phyloP scores from a whole-genome alignment of 2,113 vertebrate genomes.

The Cynocephalus volans region DNA sequence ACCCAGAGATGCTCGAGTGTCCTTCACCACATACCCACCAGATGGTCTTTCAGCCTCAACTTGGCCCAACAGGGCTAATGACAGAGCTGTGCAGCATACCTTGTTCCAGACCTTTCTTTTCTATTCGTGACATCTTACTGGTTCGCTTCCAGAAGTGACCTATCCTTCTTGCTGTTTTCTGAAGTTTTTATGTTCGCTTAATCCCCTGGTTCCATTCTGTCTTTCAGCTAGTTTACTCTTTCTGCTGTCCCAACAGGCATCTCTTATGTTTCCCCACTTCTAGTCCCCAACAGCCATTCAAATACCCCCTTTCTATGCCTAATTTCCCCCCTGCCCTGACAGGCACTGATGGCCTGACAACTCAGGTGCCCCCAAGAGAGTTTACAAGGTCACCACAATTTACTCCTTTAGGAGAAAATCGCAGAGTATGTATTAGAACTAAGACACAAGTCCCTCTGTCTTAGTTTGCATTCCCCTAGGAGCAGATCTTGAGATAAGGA shows the following conservation, averaged over 20 bases:
- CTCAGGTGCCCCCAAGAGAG: not conserved
- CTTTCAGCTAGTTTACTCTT: not conserved
- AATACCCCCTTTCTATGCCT: not conserved
- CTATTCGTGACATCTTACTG: not conserved
- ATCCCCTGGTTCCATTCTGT: not conserved
- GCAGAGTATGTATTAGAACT: slow-evolving; percentile 7
- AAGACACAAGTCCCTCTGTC: not conserved
- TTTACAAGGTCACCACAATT: not conserved
- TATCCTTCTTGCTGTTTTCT: not conserved
- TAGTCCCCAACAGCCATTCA: not conserved
- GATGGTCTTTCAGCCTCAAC: not conserved
- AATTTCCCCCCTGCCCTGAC: not conserved
- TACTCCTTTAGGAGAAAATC: not conserved
- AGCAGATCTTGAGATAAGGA: not conserved
- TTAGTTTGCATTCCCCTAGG: not conserved
- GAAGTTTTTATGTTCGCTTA: not conserved
- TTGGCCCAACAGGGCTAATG: not conserved
- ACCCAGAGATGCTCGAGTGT: not conserved
- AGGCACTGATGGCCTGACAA: not conserved
- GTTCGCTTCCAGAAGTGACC: not conserved
- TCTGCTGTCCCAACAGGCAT: not conserved
- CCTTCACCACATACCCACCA: not conserved
- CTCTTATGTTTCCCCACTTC: not conserved
- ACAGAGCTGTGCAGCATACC: not conserved
- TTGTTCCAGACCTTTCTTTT: not conserved